Percentiles rank a stretch among this genome's conserved stretches.
phyloP scores from a whole-genome alignment of 2,797 vertebrate species.

The Enoplosus armatus region DNA sequence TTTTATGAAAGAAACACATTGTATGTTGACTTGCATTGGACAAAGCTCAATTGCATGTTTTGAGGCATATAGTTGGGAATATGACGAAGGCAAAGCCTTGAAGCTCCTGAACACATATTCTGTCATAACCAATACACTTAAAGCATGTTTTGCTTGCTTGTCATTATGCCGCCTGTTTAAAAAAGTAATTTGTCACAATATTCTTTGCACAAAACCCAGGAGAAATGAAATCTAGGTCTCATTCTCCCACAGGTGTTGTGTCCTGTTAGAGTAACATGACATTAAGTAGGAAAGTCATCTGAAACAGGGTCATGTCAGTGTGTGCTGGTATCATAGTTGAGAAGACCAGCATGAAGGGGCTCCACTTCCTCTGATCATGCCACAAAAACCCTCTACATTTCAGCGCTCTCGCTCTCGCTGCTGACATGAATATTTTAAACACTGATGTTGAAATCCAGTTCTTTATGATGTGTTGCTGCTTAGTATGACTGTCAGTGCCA shows the following conservation, averaged over 20 bases:
- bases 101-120: conserved; percentile 19
- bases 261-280: conserved; percentile 65
- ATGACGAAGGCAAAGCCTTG: conserved; percentile 25
- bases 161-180: conserved; percentile 35
- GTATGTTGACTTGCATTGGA: conserved; percentile 64
- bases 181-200: conserved; percentile 55
- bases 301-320: conserved; percentile 69
- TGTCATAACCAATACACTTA: conserved; percentile 12
- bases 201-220: conserved; percentile 50
- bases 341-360: conserved; percentile 55
- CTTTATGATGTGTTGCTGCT: conserved; percentile 60
- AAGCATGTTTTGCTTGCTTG: conserved; percentile 18
- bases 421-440: conserved; percentile 81
- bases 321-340: conserved; percentile 52
- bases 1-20: conserved; percentile 21
- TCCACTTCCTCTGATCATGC: conserved; percentile 61
- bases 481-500: conserved; percentile 65
- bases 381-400: conserved; percentile 63
- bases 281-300: conserved; percentile 70
- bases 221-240: conserved; percentile 67
- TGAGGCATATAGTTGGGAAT: conserved; percentile 14
- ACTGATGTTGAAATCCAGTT: conserved; percentile 68
- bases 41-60: conserved; percentile 59
- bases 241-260: conserved; percentile 64
- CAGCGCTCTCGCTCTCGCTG: conserved; percentile 58